These are phyloP conservation scores for Uria aalge DNA, from an alignment of 2,113 vertebrate species.

Conservation along the genomic window DNA sequence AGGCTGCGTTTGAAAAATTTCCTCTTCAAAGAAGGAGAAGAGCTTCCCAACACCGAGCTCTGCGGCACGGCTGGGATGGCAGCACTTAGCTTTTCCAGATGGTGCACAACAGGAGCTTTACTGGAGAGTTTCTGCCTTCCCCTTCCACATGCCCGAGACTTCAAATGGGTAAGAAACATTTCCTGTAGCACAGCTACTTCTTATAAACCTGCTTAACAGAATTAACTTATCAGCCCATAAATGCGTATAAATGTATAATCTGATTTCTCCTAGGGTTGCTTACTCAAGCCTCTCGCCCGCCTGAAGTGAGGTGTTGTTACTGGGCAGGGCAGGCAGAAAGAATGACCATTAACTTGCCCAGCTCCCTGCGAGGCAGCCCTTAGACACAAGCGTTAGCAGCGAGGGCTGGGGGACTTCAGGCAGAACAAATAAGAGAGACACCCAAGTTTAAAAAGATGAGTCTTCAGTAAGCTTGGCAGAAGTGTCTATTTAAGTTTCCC, in stretches of 20 bases:
- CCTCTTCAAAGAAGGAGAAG: not conserved
- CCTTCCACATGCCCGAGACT: not conserved
- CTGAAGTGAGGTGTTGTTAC: not conserved
- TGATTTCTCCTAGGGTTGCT: not conserved
- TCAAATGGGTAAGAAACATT: not conserved
- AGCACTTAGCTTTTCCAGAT: not conserved
- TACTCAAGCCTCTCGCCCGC: not conserved
- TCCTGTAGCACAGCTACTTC: not conserved
- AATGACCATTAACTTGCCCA: fast-evolving
- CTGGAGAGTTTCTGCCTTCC: not conserved
- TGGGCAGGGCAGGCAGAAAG: not conserved
- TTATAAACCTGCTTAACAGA: not conserved
- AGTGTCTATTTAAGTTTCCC: not conserved
- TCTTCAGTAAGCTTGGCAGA: not conserved
- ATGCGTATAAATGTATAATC: not conserved
- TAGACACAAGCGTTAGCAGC: not conserved
- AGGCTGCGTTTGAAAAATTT: not conserved
- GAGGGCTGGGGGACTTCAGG: fast-evolving
- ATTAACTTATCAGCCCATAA: not conserved
- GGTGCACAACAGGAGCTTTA: fast-evolving
- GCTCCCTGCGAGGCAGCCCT: not conserved
- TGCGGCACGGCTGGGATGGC: not conserved
- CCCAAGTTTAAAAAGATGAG: not conserved
- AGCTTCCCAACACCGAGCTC: fast-evolving
- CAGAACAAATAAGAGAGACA: not conserved